phyloP scores from a whole-genome alignment of 2,113 vertebrate species.

The Microcebus griseorufus region DNA sequence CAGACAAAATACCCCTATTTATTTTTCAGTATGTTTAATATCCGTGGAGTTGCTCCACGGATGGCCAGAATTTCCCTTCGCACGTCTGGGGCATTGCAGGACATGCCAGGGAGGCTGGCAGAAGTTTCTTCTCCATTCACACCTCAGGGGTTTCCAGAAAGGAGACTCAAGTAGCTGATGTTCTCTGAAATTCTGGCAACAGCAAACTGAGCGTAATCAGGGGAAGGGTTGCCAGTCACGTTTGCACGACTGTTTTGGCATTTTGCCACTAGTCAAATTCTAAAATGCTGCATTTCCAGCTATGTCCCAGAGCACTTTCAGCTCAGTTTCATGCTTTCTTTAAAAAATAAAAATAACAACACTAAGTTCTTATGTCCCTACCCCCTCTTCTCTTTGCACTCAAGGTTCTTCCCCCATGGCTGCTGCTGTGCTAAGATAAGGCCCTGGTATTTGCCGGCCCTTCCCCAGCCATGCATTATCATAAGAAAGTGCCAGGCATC shows the following conservation, averaged over 20 bases:
- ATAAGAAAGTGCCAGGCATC: conserved; percentile 93
- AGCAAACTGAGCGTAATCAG: neutral
- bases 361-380: neutral
- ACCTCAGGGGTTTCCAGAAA: neutral
- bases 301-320: neutral
- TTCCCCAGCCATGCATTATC: conserved; percentile 91
- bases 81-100: neutral
- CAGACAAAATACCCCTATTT: neutral
- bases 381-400: conserved; percentile 66
- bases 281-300: neutral
- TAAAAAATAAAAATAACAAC: conserved; percentile 1
- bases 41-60: neutral
- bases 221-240: neutral
- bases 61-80: neutral
- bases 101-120: neutral
- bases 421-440: conserved; percentile 91
- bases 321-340: conserved; percentile 58
- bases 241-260: neutral
- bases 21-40: neutral
- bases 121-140: neutral
- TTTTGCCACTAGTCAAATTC: neutral
- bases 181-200: neutral
- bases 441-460: conserved; percentile 88
- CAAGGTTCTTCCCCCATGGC: conserved; percentile 73
- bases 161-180: neutral